phyloP scores from a whole-genome alignment of 37 sponge, comb jelly and placozoan genomes.

The Chondrosia reniformis region DNA sequence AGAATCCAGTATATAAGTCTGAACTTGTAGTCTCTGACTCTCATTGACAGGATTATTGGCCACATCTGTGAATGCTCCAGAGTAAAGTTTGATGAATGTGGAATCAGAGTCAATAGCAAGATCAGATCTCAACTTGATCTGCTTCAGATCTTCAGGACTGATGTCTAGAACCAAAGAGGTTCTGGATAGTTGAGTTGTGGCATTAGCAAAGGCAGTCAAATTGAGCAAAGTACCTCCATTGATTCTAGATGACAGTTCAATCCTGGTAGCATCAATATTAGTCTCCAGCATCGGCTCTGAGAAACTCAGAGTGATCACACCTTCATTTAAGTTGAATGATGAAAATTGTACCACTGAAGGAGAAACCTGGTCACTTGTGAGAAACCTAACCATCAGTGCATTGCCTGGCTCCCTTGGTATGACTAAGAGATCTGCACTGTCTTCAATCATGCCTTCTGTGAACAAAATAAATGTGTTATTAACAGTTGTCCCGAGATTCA shows the following conservation, averaged over 20 bases:
- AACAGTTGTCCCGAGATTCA: constrained; percentile 35
- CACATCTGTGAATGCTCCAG: constrained; percentile 63
- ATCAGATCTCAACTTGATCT: constrained; percentile 48
- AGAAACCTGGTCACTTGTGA: constrained; percentile 42
- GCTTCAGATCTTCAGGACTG: constrained; percentile 59
- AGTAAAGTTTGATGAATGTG: constrained; percentile 41
- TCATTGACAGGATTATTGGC: constrained; percentile 64
- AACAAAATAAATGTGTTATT: constrained; percentile 69
- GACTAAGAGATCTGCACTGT: constrained; percentile 33
- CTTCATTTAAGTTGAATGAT: constrained; percentile 48
- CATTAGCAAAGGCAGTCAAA: constrained; percentile 57
- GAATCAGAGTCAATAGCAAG: constrained; percentile 36
- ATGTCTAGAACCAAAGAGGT: constrained; percentile 26
- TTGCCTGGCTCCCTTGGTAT: constrained; percentile 48
- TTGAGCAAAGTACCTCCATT: constrained; percentile 29
- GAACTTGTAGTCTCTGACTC: constrained; percentile 9
- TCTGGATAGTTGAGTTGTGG: constrained; percentile 20
- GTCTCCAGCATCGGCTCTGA: constrained; percentile 70
- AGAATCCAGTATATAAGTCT: constrained; percentile 45
- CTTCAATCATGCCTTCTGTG: constrained; percentile 48
- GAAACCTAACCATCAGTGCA: constrained; percentile 57
- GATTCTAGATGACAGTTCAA: constrained; percentile 50
- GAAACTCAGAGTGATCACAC: constrained; percentile 58
- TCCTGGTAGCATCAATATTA: constrained; percentile 15
- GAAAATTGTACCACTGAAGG: constrained; percentile 51